phyloP scores from a whole-genome alignment of 1,140 invertebrate genomes.

The Brachionus rubens region DNA sequence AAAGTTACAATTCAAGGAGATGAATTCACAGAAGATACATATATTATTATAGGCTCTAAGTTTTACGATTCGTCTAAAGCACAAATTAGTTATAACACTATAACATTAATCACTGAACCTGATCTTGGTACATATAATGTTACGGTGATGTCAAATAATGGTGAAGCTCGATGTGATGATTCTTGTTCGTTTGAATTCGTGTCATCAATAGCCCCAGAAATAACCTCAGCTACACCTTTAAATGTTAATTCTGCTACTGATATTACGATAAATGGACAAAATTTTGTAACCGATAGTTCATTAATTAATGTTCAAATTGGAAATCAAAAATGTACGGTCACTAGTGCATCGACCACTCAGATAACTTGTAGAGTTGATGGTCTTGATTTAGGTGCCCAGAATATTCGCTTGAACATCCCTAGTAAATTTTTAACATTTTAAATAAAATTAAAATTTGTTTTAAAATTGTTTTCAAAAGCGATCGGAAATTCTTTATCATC shows the following conservation, averaged over 20 bases:
- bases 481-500: not conserved
- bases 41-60: conserved; percentile 48
- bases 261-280: not conserved
- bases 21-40: conserved; percentile 49
- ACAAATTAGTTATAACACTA: not conserved
- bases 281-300: not conserved
- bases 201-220: not conserved
- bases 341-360: conserved; percentile 28
- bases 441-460: too few species aligned
- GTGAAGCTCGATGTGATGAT: not conserved
- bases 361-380: conserved; percentile 19
- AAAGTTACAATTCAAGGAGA: conserved; percentile 50
- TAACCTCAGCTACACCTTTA: not conserved
- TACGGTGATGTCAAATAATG: not conserved
- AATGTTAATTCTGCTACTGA: not conserved
- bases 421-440: too few species aligned
- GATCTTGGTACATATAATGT: not conserved
- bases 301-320: conserved; percentile 47
- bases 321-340: conserved; percentile 39
- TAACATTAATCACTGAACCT: not conserved
- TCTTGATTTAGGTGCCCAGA: not conserved
- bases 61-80: conserved; percentile 45
- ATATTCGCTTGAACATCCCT: not conserved
- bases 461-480: not conserved
- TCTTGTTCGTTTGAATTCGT: not conserved